Evolutionary conservation across 2,888 invertebrate genomes (phyloP).

Genomic region (Drosophila multiciliata): DNA sequence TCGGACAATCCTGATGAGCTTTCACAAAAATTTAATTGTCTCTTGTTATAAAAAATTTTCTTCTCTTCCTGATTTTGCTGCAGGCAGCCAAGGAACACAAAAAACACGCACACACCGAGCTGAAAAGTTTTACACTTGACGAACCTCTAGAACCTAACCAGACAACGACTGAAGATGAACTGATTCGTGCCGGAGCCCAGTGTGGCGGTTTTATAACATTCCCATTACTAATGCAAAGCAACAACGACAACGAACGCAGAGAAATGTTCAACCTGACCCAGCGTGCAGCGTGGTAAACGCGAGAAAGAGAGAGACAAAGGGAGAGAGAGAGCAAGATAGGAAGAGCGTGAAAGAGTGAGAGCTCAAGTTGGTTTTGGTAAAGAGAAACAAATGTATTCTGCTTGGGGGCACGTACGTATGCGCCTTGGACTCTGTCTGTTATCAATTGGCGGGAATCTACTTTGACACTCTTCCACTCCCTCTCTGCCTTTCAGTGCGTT

Average conservation of each 20-base stretch:
- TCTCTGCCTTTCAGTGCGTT: neutral
- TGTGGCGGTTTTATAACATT: slow-evolving; percentile 83
- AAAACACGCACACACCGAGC: slow-evolving; percentile 33
- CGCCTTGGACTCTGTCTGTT: slow-evolving; percentile 58
- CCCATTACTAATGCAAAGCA: slow-evolving; percentile 67
- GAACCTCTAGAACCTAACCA: slow-evolving; percentile 61
- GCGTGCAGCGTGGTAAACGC: slow-evolving; percentile 23
- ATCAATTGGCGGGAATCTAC: slow-evolving; percentile 59
- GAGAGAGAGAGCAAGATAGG: slow-evolving; percentile 15
- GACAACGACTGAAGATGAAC: slow-evolving; percentile 83
- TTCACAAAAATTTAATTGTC: slow-evolving; percentile 38
- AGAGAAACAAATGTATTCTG: slow-evolving; percentile 40
- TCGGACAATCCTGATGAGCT: slow-evolving; percentile 46
- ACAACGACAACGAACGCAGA: slow-evolving; percentile 37
- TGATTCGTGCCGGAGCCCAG: slow-evolving; percentile 81
- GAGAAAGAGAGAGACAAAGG: slow-evolving; percentile 4
- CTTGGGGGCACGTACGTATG: slow-evolving; percentile 58
- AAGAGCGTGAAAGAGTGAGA: slow-evolving; percentile 19
- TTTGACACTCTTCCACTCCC: slow-evolving; percentile 1
- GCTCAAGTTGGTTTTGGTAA: slow-evolving; percentile 18
- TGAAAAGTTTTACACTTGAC: slow-evolving; percentile 30
- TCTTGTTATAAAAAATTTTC: slow-evolving; percentile 9
- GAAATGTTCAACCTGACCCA: slow-evolving; percentile 71
- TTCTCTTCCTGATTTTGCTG: slow-evolving; percentile 9
- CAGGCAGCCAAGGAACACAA: slow-evolving; percentile 17